Evolutionary conservation across 2,113 vertebrate genomes (phyloP).

Genomic region (Chitala chitala): DNA sequence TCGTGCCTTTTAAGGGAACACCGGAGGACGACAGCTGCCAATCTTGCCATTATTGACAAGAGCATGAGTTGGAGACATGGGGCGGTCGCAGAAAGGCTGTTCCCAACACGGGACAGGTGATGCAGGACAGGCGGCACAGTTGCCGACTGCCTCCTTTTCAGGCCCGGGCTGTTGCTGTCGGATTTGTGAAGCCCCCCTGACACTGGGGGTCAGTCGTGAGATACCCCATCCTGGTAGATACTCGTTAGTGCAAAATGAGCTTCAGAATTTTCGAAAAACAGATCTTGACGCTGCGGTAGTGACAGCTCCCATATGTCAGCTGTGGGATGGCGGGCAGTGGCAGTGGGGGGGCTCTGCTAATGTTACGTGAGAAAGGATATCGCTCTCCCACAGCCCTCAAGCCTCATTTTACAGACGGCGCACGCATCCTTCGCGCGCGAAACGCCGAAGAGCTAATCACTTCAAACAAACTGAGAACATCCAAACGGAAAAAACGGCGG

Average conservation of each 20-base stretch:
- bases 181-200: not conserved
- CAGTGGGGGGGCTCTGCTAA: not conserved
- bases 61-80: constrained; percentile 7
- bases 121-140: not conserved
- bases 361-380: not conserved
- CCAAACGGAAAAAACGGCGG: not conserved
- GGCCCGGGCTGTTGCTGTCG: not conserved
- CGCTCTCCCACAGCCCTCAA: not conserved
- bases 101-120: no score
- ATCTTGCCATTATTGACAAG: constrained; percentile 45
- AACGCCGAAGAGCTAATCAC: not conserved
- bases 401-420: not conserved
- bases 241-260: not conserved
- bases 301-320: not conserved
- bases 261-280: not conserved
- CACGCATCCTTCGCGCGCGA: not conserved
- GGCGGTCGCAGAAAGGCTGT: no score
- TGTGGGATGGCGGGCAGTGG: not conserved
- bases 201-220: not conserved
- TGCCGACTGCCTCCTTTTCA: not conserved
- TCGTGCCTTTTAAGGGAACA: constrained; percentile 53
- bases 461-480: not conserved
- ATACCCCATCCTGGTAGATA: not conserved
- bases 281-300: not conserved
- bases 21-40: constrained; percentile 53